Evolutionary conservation across 2,797 vertebrate species (phyloP).

Genomic region (Chrosomus eos): DNA sequence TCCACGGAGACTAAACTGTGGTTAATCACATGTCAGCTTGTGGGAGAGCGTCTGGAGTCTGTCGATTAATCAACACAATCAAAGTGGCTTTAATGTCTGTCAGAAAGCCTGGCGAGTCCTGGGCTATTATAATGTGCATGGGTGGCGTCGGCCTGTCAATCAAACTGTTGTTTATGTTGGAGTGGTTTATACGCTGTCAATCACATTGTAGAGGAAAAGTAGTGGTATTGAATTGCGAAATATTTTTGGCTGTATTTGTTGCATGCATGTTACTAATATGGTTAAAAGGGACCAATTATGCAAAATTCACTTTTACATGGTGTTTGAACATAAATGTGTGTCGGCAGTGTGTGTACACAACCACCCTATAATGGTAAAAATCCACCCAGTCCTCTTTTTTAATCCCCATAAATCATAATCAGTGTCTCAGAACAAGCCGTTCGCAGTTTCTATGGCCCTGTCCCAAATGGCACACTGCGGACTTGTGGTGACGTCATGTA

Average conservation of each 20-base stretch:
- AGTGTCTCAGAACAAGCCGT: too few species aligned
- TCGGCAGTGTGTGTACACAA: too few species aligned
- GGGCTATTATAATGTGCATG: neutral
- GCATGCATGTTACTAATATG: constrained; percentile 43
- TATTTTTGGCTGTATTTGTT: neutral
- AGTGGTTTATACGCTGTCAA: neutral
- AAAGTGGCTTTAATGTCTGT: neutral
- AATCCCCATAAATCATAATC: too few species aligned
- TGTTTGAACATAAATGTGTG: too few species aligned
- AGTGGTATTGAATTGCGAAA: neutral
- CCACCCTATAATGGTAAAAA: too few species aligned
- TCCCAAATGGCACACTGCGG: too few species aligned
- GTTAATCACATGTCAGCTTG: neutral
- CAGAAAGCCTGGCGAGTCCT: neutral
- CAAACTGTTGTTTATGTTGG: constrained; percentile 12
- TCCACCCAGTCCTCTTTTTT: too few species aligned
- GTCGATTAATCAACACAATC: constrained; percentile 6
- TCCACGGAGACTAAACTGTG: neutral
- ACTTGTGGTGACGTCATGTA: too few species aligned
- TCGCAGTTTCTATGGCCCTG: too few species aligned
- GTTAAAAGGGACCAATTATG: neutral
- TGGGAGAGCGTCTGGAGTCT: neutral
- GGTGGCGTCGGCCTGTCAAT: neutral
- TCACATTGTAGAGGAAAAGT: neutral
- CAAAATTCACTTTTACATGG: too few species aligned